These are phyloP conservation scores for Vidua chalybeata DNA, from an alignment of 2,113 vertebrate species.

Conservation along the genomic window DNA sequence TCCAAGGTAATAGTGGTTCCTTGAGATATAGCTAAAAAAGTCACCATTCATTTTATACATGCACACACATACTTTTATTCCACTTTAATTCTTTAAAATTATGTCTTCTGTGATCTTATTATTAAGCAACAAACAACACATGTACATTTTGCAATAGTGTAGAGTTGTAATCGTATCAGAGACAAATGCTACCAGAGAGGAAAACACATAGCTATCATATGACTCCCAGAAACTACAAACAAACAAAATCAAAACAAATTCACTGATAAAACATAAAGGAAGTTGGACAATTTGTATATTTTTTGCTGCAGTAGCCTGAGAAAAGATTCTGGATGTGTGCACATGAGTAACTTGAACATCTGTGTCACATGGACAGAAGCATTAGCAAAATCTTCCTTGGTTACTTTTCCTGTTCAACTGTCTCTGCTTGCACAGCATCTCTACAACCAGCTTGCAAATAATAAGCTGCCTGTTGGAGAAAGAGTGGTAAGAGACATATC, in stretches of 20 bases:
- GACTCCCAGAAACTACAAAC: background rate
- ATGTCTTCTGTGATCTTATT: background rate
- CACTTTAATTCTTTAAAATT: background rate
- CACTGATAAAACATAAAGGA: background rate
- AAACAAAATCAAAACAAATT: background rate
- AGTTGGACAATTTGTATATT: background rate
- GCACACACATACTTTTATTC: background rate
- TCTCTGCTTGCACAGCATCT: background rate
- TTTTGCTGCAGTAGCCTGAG: background rate
- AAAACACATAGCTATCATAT: background rate
- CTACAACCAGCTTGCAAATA: background rate
- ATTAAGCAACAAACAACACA: background rate
- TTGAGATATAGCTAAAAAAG: background rate
- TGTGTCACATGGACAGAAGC: background rate
- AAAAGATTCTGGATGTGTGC: background rate
- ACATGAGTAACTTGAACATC: background rate
- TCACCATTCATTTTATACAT: background rate
- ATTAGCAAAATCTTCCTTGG: background rate
- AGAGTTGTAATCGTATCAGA: background rate
- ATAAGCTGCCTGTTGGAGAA: background rate
- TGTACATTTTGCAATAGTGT: background rate
- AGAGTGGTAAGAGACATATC: background rate
- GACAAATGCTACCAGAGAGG: background rate
- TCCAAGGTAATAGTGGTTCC: background rate
- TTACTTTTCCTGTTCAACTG: background rate